These are phyloP conservation scores for Coendou prehensilis DNA, from an alignment of 2,797 vertebrate genomes.

Conservation along the genomic window DNA sequence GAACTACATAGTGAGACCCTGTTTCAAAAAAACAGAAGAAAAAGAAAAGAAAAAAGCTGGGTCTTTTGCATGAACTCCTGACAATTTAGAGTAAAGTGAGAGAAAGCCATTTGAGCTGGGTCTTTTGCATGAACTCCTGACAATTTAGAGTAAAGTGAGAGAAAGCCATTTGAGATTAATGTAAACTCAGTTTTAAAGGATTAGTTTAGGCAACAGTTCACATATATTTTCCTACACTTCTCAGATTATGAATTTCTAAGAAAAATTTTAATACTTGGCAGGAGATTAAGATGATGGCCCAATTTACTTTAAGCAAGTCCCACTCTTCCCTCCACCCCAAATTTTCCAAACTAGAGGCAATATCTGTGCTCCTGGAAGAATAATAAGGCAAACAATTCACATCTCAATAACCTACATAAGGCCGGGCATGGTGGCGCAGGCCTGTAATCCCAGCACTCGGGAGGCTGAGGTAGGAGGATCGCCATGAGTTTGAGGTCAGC, in stretches of 20 bases:
- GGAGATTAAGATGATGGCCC: neutral
- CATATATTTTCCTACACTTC: neutral
- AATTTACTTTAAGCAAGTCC: neutral
- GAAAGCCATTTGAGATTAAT: neutral
- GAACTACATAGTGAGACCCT: neutral
- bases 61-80: neutral
- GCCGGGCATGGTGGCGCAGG: neutral
- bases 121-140: neutral
- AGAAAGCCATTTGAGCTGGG: neutral
- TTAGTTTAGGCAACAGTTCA: neutral
- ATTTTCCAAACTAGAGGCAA: neutral
- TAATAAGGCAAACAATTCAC: neutral
- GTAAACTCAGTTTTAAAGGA: neutral
- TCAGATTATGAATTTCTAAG: constrained; percentile 7
- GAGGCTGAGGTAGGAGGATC: neutral
- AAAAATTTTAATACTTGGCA: neutral
- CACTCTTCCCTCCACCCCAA: fast-evolving
- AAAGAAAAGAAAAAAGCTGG: neutral
- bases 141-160: constrained; percentile 30
- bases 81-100: constrained; percentile 22
- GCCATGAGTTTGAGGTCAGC: neutral
- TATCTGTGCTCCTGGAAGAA: neutral
- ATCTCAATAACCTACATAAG: neutral
- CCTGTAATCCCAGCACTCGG: neutral
- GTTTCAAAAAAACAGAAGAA: neutral